phyloP scores from a whole-genome alignment of 2,888 invertebrate species.

The Ichneumoninae sp. region DNA sequence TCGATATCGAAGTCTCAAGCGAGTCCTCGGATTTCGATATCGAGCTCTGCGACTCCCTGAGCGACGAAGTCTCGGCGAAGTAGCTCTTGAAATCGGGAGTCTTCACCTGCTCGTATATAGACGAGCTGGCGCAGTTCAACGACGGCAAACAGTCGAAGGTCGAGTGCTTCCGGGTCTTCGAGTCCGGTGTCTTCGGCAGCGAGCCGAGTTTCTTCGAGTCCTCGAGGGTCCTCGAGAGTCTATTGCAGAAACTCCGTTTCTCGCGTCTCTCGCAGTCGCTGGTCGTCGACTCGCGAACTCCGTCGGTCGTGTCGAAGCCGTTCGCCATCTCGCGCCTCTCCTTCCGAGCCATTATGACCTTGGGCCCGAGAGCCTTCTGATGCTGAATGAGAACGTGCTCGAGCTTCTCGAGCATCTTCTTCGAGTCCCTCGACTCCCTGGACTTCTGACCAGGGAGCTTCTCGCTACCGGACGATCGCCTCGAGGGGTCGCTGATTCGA shows the following conservation, averaged over 20 bases:
- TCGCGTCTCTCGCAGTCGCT: conserved; percentile 70
- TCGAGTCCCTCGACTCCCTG: conserved; percentile 84
- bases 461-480: neutral
- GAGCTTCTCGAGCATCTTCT: conserved; percentile 88
- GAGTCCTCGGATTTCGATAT: conserved; percentile 64
- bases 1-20: conserved; percentile 49
- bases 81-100: conserved; percentile 69
- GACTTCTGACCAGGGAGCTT: neutral
- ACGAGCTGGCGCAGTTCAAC: conserved; percentile 78
- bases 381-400: conserved; percentile 87
- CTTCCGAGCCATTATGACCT: conserved; percentile 67
- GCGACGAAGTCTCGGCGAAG: conserved; percentile 51
- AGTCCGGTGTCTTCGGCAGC: conserved; percentile 58
- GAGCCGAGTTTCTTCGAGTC: conserved; percentile 62
- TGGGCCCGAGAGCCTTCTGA: conserved; percentile 77
- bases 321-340: conserved; percentile 49
- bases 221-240: conserved; percentile 69
- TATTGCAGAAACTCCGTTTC: conserved; percentile 69
- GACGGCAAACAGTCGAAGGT: conserved; percentile 82
- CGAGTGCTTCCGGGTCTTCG: conserved; percentile 64
- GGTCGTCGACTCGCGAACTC: conserved; percentile 70
- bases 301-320: conserved; percentile 70
- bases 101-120: conserved; percentile 68
- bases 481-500: neutral
- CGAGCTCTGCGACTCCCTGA: conserved; percentile 23